phyloP scores from a whole-genome alignment of 2,888 invertebrate species.

The Euclidia mi region DNA sequence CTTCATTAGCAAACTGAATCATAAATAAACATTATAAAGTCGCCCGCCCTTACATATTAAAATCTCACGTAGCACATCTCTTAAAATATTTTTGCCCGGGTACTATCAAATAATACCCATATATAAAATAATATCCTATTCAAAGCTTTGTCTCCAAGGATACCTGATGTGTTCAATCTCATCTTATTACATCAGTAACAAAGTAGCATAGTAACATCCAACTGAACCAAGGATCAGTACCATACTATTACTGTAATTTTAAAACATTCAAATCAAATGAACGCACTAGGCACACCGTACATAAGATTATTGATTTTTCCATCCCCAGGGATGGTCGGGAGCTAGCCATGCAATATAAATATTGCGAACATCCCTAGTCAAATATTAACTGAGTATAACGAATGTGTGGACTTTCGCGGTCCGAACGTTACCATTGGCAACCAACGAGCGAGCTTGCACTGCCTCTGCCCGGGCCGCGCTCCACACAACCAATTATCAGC shows the following conservation, averaged over 20 bases:
- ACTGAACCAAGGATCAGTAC: too few species aligned
- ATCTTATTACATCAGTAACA: too few species aligned
- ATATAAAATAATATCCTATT: too few species aligned
- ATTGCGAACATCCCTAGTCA: constrained; percentile 72
- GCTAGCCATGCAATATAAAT: constrained; percentile 67
- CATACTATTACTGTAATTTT: not conserved
- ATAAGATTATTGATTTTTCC: constrained; percentile 64
- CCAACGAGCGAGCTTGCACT: constrained; percentile 64
- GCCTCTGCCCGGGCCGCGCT: constrained; percentile 56
- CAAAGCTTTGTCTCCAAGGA: too few species aligned
- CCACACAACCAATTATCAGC: constrained; percentile 47
- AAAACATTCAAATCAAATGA: constrained; percentile 28
- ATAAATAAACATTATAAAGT: too few species aligned
- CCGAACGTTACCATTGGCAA: constrained; percentile 74
- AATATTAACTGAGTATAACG: constrained; percentile 75
- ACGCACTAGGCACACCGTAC: constrained; percentile 46
- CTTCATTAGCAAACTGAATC: too few species aligned
- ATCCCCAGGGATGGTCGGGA: constrained; percentile 61
- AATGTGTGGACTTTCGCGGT: constrained; percentile 64
- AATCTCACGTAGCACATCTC: too few species aligned
- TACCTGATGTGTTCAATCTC: too few species aligned
- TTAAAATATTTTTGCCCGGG: too few species aligned
- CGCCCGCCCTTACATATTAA: too few species aligned
- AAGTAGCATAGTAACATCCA: too few species aligned
- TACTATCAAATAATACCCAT: too few species aligned